Evolutionary conservation across 1,140 invertebrate genomes (phyloP).

Genomic region (Drosophila quadrilineata): DNA sequence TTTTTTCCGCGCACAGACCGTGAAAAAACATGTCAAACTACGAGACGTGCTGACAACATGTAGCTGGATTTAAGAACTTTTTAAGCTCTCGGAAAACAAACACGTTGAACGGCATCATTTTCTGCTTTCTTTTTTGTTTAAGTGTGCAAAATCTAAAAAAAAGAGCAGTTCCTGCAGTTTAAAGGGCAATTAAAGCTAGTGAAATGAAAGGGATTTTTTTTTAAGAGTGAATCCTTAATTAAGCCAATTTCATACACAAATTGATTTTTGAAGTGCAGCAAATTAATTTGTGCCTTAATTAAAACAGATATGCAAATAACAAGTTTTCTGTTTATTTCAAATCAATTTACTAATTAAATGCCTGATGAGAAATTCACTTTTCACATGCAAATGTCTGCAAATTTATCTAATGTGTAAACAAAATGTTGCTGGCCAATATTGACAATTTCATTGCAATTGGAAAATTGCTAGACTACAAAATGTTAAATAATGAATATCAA

Average conservation of each 20-base stretch:
- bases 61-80: constrained; percentile 27
- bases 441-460: too few species aligned
- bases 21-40: constrained; percentile 11
- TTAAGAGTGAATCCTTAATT: too few species aligned
- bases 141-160: too few species aligned
- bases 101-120: constrained; percentile 3
- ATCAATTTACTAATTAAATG: constrained; percentile 3
- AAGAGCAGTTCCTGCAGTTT: too few species aligned
- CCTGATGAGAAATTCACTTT: background rate
- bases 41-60: constrained; percentile 12
- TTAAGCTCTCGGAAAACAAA: constrained; percentile 8
- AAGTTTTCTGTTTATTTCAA: background rate
- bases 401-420: background rate
- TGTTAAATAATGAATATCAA: too few species aligned
- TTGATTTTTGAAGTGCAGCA: too few species aligned
- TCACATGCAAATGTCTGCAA: background rate
- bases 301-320: background rate
- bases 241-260: too few species aligned
- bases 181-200: background rate
- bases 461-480: too few species aligned
- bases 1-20: background rate
- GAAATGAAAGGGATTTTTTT: background rate
- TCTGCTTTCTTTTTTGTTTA: background rate
- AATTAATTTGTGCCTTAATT: background rate
- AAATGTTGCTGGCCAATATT: too few species aligned